Conservation (phyloP, 2,888 invertebrate species). For the Macropis europaea region DNA sequence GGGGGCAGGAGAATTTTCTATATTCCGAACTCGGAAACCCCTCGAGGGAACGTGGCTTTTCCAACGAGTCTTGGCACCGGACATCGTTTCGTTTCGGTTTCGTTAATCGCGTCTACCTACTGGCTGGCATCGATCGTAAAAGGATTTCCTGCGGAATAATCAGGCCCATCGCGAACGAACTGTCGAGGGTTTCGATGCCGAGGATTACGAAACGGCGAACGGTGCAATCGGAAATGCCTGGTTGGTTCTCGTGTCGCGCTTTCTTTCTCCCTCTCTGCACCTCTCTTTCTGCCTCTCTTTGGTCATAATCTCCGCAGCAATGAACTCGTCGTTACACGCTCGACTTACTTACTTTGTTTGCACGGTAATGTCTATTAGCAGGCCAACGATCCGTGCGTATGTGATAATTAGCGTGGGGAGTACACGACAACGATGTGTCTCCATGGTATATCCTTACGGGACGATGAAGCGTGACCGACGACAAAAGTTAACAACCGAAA, state of each 20-base stretch:
- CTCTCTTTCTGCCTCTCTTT: too few species aligned
- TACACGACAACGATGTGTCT: not conserved
- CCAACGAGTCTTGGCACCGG: conserved; percentile 29
- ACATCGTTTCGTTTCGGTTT: conserved; percentile 15
- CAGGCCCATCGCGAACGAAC: conserved; percentile 58
- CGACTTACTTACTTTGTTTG: conserved; percentile 58
- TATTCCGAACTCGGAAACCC: conserved; percentile 7
- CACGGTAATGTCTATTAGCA: conserved; percentile 45
- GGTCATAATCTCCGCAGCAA: conserved; percentile 44
- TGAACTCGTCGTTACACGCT: conserved; percentile 58
- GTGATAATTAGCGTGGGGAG: conserved; percentile 58
- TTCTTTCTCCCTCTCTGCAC: too few species aligned
- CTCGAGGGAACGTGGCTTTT: conserved; percentile 3
- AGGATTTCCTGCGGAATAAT: conserved; percentile 53
- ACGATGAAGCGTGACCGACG: conserved; percentile 19
- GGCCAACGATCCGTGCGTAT: conserved; percentile 43
- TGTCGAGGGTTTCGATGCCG: conserved; percentile 61
- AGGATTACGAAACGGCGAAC: conserved; percentile 57
- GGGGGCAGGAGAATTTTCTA: conserved; percentile 4
- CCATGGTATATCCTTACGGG: not conserved
- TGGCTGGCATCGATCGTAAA: conserved; percentile 52
- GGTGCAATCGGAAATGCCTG: conserved; percentile 65
- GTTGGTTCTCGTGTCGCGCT: conserved; percentile 33
- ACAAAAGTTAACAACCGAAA: conserved; percentile 19
- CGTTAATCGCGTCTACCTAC: conserved; percentile 20